These are phyloP conservation scores for Acleris holmiana DNA, from an alignment of 2,888 invertebrate species.

Conservation along the genomic window DNA sequence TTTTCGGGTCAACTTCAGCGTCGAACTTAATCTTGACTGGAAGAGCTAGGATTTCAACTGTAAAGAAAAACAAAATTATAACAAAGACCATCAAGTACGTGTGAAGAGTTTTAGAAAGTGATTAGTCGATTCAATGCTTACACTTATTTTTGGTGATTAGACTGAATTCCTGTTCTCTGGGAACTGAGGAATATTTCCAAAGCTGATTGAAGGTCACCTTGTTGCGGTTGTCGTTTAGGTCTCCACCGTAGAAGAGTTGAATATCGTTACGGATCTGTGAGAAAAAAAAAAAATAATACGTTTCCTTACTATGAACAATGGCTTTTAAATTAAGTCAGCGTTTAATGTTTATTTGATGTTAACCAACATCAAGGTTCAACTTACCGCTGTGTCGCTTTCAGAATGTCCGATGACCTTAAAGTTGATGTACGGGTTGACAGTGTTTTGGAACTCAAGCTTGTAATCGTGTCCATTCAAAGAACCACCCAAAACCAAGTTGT, in stretches of 20 bases:
- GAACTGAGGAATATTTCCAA: conserved; percentile 60
- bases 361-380: conserved; percentile 40
- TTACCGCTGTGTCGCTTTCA: conserved; percentile 67
- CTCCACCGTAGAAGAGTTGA: conserved; percentile 85
- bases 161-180: conserved; percentile 66
- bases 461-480: conserved; percentile 70
- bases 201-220: conserved; percentile 79
- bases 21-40: conserved; percentile 81
- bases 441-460: conserved; percentile 82
- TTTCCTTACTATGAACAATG: neutral
- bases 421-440: conserved; percentile 84
- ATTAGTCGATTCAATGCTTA: conserved; percentile 49
- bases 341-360: neutral
- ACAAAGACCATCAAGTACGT: no score
- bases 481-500: conserved; percentile 76
- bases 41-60: conserved; percentile 82
- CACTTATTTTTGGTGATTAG: conserved; percentile 80
- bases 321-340: neutral
- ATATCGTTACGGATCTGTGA: conserved; percentile 77
- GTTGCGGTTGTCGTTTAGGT: conserved; percentile 83
- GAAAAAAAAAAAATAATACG: neutral
- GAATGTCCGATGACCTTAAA: conserved; percentile 85
- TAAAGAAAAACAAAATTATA: conserved; percentile 29
- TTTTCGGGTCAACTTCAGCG: conserved; percentile 83
- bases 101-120: no score